Conservation (phyloP, 2,797 vertebrate species). For the Ctenopoma multispine region DNA sequence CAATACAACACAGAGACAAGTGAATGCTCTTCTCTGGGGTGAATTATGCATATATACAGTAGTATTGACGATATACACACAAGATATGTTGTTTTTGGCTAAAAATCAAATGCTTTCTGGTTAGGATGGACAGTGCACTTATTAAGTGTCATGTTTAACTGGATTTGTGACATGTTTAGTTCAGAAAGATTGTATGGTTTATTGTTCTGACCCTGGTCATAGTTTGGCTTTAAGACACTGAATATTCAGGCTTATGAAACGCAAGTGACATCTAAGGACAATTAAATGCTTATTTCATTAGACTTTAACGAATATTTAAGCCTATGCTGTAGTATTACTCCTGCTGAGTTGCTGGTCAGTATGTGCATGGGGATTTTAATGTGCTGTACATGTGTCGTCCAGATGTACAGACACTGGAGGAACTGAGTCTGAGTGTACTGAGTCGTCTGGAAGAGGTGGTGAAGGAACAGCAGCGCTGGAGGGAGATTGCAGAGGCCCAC, state of each 20-base stretch:
- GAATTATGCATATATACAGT: conserved; percentile 3
- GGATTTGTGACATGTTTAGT: conserved; percentile 10
- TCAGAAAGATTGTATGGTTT: conserved; percentile 5
- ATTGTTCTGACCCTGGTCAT: conserved; percentile 8
- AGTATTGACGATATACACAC: conserved; percentile 1
- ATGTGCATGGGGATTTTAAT: conserved; percentile 24
- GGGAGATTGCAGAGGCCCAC: conserved; percentile 83
- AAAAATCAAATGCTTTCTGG: background rate
- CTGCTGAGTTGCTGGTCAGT: conserved; percentile 33
- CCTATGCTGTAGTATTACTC: conserved; percentile 9
- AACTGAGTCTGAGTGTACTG: conserved; percentile 85
- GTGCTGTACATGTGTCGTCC: conserved; percentile 53
- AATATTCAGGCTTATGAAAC: conserved; percentile 24
- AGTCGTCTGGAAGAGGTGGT: conserved; percentile 86
- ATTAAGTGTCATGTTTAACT: conserved; percentile 11
- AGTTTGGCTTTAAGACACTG: conserved; percentile 15
- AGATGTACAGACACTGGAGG: conserved; percentile 89
- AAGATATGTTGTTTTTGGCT: background rate
- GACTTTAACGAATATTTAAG: conserved; percentile 18
- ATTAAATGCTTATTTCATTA: conserved; percentile 32
- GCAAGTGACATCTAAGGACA: conserved; percentile 7
- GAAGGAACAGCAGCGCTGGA: conserved; percentile 82
- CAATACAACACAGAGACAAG: background rate
- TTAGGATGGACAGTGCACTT: background rate
- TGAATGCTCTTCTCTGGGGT: background rate